Evolutionary conservation across 2,888 invertebrate species (phyloP), one percentile per base, ranked within the genome.

Genomic region (Bombyx huttoni): DNA sequence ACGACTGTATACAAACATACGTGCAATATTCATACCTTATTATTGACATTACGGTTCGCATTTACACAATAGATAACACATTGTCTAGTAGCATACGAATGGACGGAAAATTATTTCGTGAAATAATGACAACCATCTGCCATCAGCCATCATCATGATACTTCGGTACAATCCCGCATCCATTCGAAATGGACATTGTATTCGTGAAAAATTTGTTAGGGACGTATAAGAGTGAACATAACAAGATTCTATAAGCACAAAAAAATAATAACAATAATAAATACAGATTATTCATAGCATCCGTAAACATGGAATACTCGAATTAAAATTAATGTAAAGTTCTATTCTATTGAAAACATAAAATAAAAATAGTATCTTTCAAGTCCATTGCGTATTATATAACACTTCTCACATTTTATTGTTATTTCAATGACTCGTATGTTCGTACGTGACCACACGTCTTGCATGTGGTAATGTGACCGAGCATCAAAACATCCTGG

Each of bases 51-150:
- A 68, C 73, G 68, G 74, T 70, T 65, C 62, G 72, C 73, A 75
- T 79, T 70, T 59, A 77, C 73, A 81, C 79, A 79, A 79, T 74
- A 78, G 77, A 80, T 79, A 81, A 79, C 73, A 67, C 56, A 54
- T 55, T 58, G 58, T 60, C 65, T 68, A 61, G 60, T 61, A 63
- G 78, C 75, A 80, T 78, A 81, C 78, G 77, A 78, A 81, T 75
- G 67, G 59, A 67, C 68, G 62, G 64, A 70, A 66, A 76, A 75
- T 74, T 65, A 75, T 71, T 61, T 58, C 55, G 66, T 68, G 67
- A 58, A 63, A 56, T 59, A 58, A 64, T 62, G 64, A 61, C 59
- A 49, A 56, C 53, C 69, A 73, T 40, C 68, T 73, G n/a, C n/a
- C n/a, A n/a, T n/a, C n/a, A n/a, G n/a, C n/a, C n/a, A n/a, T n/a